phyloP scores from a whole-genome alignment of 2,113 vertebrate species.

The Megaptera novaeangliae region DNA sequence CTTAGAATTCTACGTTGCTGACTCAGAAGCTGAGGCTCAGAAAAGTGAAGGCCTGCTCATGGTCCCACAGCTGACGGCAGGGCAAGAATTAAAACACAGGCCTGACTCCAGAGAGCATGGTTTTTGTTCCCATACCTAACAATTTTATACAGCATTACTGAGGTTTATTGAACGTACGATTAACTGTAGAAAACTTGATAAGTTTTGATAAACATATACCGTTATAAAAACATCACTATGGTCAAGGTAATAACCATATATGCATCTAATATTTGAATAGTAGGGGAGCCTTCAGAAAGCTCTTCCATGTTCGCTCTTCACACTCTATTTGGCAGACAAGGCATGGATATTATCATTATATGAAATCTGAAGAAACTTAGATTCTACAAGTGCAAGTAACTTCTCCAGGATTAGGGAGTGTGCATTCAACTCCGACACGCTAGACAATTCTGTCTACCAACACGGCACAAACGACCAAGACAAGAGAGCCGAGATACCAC shows the following conservation, averaged over 20 bases:
- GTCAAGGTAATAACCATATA: not conserved
- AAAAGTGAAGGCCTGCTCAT: not conserved
- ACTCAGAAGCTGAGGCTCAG: not conserved
- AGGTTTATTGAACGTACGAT: not conserved
- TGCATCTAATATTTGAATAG: not conserved
- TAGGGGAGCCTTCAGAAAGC: not conserved
- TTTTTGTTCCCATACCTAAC: not conserved
- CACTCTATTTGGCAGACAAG: not conserved
- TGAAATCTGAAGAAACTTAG: not conserved
- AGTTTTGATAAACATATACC: not conserved
- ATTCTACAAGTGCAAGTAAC: not conserved
- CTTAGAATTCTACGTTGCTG: not conserved
- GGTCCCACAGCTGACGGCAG: not conserved
- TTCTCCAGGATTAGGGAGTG: not conserved
- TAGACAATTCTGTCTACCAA: not conserved
- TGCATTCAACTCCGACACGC: not conserved
- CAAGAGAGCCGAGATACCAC: not conserved
- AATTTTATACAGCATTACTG: not conserved
- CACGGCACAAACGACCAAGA: not conserved
- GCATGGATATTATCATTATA: not conserved
- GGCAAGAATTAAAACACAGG: not conserved
- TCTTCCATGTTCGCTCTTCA: not conserved
- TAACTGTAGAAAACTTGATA: not conserved
- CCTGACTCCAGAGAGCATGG: not conserved
- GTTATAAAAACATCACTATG: not conserved